These are phyloP conservation scores for Percopsis omiscomaycus DNA, from an alignment of 2,797 vertebrate genomes.

Conservation along the genomic window DNA sequence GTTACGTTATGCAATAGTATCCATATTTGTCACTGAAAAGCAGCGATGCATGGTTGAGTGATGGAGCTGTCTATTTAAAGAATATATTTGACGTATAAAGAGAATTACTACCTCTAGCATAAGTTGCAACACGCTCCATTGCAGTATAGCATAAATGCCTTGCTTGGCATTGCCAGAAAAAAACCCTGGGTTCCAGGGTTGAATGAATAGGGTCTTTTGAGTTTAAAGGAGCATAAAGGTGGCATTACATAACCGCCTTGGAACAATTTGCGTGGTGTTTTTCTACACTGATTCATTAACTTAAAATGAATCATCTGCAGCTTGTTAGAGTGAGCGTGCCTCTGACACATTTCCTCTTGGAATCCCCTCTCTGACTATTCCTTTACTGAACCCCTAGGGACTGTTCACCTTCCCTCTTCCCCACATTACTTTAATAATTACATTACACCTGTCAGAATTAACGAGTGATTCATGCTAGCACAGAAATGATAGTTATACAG, in stretches of 20 bases:
- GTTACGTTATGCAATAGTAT: slow-evolving; percentile 6
- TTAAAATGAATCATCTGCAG: slow-evolving; percentile 61
- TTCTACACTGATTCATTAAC: slow-evolving; percentile 59
- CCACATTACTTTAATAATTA: slow-evolving; percentile 34
- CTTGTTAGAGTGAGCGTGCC: slow-evolving; percentile 63
- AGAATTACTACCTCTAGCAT: slow-evolving; percentile 40
- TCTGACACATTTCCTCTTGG: slow-evolving; percentile 72
- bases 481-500: slow-evolving; percentile 6
- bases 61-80: slow-evolving; percentile 44
- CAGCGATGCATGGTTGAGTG: slow-evolving; percentile 29
- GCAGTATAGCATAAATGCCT: slow-evolving; percentile 29
- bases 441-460: slow-evolving; percentile 55
- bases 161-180: slow-evolving; percentile 44
- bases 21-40: slow-evolving; percentile 23
- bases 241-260: slow-evolving; percentile 45
- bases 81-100: slow-evolving; percentile 29
- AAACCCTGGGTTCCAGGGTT: slow-evolving; percentile 20
- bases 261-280: slow-evolving; percentile 42
- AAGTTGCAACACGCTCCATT: slow-evolving; percentile 56
- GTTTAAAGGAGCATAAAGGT: slow-evolving; percentile 45
- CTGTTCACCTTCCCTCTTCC: slow-evolving; percentile 43
- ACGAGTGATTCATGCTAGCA: slow-evolving; percentile 27
- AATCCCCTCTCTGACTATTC: slow-evolving; percentile 58
- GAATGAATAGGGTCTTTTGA: slow-evolving; percentile 60
- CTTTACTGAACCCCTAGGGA: slow-evolving; percentile 45